Conservation (phyloP, 2,888 invertebrate species). For the Spilarctia lutea region DNA sequence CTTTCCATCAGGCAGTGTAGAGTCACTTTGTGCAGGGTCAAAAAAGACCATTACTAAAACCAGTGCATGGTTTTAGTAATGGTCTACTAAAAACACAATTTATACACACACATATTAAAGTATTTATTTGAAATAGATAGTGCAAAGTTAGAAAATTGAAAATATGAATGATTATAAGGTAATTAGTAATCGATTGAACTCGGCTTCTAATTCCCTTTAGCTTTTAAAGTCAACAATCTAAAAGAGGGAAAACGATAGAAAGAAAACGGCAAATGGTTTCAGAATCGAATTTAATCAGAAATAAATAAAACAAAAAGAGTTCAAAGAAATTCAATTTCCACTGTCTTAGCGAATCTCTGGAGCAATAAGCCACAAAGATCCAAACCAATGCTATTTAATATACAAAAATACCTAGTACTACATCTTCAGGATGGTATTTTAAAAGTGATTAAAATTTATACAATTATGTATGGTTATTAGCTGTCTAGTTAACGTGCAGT, state of each 20-base stretch:
- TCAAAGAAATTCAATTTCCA: constrained; percentile 11
- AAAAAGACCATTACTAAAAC: no score
- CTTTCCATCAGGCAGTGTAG: no score
- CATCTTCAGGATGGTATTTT: neutral
- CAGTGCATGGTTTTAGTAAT: no score
- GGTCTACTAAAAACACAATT: neutral
- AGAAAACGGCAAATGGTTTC: neutral
- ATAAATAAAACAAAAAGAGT: constrained; percentile 8
- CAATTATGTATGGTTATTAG: neutral
- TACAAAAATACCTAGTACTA: neutral
- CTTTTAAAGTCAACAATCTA: neutral
- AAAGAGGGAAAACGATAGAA: neutral
- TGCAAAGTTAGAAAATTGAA: neutral
- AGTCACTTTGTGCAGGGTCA: no score
- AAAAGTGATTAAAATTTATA: neutral
- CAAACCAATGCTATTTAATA: constrained; percentile 7
- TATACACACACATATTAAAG: neutral
- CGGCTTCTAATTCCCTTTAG: neutral
- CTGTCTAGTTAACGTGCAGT: no score
- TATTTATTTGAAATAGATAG: neutral
- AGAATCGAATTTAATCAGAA: constrained; percentile 16
- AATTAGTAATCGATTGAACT: neutral
- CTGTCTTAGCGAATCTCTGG: neutral
- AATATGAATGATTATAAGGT: neutral
- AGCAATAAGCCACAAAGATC: constrained; percentile 6